Conservation (phyloP, 53 echinoderm and acorn worm genomes). For the Patiria pectinifera region DNA sequence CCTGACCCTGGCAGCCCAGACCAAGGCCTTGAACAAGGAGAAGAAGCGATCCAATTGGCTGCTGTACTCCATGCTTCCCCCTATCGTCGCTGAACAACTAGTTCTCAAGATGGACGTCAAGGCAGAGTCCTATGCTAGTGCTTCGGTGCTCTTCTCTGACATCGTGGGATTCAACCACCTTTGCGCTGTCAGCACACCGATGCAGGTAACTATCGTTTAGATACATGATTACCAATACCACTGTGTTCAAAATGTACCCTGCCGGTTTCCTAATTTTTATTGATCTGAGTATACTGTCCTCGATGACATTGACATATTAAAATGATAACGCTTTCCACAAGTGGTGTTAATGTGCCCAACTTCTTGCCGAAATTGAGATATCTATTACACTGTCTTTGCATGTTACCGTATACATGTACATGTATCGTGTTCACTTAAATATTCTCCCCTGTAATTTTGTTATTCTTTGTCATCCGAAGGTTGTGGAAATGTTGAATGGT, state of each 20-base stretch:
- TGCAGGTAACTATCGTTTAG: slow-evolving; percentile 63
- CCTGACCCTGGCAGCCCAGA: slow-evolving; percentile 80
- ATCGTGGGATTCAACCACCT: slow-evolving; percentile 78
- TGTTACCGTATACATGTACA: too few relatives aligned
- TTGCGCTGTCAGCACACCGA: slow-evolving; percentile 72
- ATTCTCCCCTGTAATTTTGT: too few relatives aligned
- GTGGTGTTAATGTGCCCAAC: too few relatives aligned
- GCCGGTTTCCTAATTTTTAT: too few relatives aligned
- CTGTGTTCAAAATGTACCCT: too few relatives aligned
- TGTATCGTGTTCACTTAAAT: too few relatives aligned
- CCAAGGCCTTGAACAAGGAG: slow-evolving; percentile 85
- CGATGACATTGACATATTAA: too few relatives aligned
- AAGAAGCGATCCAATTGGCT: slow-evolving; percentile 79
- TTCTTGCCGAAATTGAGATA: too few relatives aligned
- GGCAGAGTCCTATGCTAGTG: slow-evolving; percentile 79
- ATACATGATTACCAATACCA: not conserved
- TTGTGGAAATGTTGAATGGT: slow-evolving; percentile 87
- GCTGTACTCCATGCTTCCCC: slow-evolving; percentile 81
- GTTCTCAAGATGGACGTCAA: slow-evolving; percentile 70
- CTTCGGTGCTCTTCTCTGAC: slow-evolving; percentile 84
- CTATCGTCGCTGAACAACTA: slow-evolving; percentile 68
- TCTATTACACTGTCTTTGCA: too few relatives aligned
- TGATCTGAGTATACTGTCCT: too few relatives aligned
- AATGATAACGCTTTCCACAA: too few relatives aligned
- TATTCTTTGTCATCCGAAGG: slow-evolving; percentile 20